Evolutionary conservation across 2,797 vertebrate genomes (phyloP).

Genomic region (Pteronotus mesoamericanus): DNA sequence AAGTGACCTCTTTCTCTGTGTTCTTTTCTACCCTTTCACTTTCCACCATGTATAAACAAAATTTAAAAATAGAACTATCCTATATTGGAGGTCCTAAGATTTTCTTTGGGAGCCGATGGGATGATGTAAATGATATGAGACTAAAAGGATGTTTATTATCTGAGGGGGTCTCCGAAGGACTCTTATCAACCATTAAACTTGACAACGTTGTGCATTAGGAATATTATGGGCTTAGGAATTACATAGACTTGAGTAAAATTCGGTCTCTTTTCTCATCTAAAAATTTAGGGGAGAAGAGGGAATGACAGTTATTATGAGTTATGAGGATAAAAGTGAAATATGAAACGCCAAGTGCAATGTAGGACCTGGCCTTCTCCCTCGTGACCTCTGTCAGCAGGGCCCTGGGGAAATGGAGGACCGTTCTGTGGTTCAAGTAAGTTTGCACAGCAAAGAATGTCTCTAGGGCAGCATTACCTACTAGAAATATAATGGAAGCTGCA

Average conservation of each 20-base stretch:
- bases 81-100: not conserved
- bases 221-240: not conserved
- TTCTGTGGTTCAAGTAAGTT: not conserved
- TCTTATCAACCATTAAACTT: not conserved
- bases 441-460: not conserved
- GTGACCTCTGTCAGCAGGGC: rapidly evolving
- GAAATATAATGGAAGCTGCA: not conserved
- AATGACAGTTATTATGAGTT: not conserved
- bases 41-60: not conserved
- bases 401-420: not conserved
- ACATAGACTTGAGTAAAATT: not conserved
- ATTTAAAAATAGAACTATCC: not conserved
- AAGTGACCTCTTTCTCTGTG: not conserved
- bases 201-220: not conserved
- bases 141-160: not conserved
- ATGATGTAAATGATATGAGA: not conserved
- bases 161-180: not conserved
- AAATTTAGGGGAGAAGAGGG: not conserved
- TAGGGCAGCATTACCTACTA: too few relatives aligned
- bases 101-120: not conserved
- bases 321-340: not conserved
- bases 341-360: rapidly evolving
- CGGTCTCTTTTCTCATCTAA: not conserved
- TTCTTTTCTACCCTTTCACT: not conserved
- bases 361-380: rapidly evolving